These are phyloP conservation scores for Erebia epiphron DNA, from an alignment of 2,888 invertebrate species.

Conservation along the genomic window DNA sequence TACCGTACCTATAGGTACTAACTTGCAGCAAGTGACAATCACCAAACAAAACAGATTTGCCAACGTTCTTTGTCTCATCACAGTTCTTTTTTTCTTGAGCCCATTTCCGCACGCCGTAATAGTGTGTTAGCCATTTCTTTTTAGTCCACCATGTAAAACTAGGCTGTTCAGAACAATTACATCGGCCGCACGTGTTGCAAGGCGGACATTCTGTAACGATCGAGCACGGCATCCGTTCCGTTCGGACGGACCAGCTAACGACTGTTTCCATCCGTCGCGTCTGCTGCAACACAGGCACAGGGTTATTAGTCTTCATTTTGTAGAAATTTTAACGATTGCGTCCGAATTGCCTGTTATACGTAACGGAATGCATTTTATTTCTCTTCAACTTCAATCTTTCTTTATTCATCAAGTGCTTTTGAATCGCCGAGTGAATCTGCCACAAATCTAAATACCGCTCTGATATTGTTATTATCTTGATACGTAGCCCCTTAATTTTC, in stretches of 20 bases:
- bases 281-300: neutral
- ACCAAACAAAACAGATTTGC: too few species aligned
- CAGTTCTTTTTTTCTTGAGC: too few species aligned
- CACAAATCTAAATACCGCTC: too few species aligned
- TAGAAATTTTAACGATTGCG: constrained; percentile 20
- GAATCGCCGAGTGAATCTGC: too few species aligned
- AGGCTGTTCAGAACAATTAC: neutral
- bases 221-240: constrained; percentile 5
- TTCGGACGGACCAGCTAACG: neutral
- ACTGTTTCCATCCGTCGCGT: constrained; percentile 20
- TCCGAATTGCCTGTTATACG: neutral
- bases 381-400: neutral
- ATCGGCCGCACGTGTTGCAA: neutral
- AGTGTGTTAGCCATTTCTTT: too few species aligned
- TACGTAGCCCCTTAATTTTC: too few species aligned
- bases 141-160: neutral
- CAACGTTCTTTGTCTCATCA: too few species aligned
- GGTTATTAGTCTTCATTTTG: constrained; percentile 9
- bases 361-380: neutral
- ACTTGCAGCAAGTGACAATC: too few species aligned
- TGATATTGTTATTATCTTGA: too few species aligned
- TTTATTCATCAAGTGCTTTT: too few species aligned
- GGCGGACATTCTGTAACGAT: neutral
- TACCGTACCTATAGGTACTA: too few species aligned
- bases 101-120: too few species aligned